A percentile compares a stretch with the other conserved stretches of the same genome.
Evolutionary conservation across 1,140 invertebrate species (phyloP).

Genomic region (Drosophila funebris): DNA sequence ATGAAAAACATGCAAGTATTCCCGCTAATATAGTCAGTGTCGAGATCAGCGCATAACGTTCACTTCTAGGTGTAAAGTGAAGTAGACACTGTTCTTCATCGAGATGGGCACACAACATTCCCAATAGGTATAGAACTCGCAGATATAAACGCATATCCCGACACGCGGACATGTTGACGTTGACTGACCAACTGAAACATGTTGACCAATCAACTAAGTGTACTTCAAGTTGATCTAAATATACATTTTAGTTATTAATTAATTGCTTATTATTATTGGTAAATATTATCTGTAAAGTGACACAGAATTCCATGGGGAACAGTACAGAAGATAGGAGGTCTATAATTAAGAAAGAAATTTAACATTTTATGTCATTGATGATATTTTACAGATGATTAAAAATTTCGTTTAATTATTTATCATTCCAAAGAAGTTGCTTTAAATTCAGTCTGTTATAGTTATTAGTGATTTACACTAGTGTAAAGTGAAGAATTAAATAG

Average conservation of each 20-base stretch:
- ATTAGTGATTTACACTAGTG: too few relatives aligned
- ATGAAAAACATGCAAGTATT: conserved; percentile 21
- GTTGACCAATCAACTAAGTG: conserved; percentile 34
- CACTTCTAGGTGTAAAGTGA: conserved; percentile 11
- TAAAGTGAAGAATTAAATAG: too few relatives aligned
- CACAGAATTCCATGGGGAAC: not conserved
- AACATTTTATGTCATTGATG: too few relatives aligned
- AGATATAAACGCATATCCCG: conserved; percentile 53
- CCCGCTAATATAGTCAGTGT: not conserved
- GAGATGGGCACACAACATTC: conserved; percentile 48
- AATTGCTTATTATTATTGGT: not conserved
- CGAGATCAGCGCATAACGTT: conserved; percentile 41
- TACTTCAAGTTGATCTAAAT: conserved; percentile 4
- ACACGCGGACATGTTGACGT: conserved; percentile 46
- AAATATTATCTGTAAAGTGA: not conserved
- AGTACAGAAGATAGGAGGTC: too few relatives aligned
- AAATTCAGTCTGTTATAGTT: too few relatives aligned
- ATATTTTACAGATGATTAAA: too few relatives aligned
- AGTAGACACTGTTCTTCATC: conserved; percentile 41
- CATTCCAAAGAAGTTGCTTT: too few relatives aligned
- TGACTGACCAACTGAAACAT: conserved; percentile 4
- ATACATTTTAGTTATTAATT: conserved; percentile 8
- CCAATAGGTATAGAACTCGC: conserved; percentile 31
- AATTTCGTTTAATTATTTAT: too few relatives aligned
- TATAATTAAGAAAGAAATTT: too few relatives aligned